Base-by-base conservation (phyloP, 2,113 vertebrate species). In the Hassar affinis region DNA sequence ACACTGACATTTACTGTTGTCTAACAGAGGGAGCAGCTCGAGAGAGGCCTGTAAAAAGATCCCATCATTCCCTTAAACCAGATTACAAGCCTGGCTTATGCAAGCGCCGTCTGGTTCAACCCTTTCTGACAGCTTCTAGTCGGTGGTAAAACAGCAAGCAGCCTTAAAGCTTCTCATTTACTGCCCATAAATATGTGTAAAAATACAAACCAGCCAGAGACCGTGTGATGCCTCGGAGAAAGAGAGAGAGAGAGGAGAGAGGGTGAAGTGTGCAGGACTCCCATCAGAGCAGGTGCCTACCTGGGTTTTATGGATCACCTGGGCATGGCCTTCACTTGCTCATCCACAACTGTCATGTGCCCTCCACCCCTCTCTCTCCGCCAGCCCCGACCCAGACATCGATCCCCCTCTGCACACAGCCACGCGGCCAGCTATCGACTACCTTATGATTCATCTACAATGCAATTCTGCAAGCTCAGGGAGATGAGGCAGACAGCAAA, bases 371-470 rank as follows among this genome's bases (percentile, higher is more conserved):
- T 83, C 64, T 78, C 83, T 75, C 80, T 79, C 90, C 64, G 7
- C 52, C 57, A 71, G 35, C 61, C 33, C n/a, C 35, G 51, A 78
- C 51, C 47, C 83, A 80, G 59, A 57, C 89, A 94, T 93, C 91
- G 92, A 94, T 94, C 90, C 88, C n/a, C 8, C 56, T 85, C 71
- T 84, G 89, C 91, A 93, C 89, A 66, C 89, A 91, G 86, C 90
- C 92, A 88, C 87, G 87, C 33, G 91, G 91, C 92, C 91, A 93
- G 91, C 87, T 92, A 93, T 92, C 90, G 91, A 94, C 89, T 91
- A 82, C 85, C 90, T 90, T 93, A 93, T 94, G 93, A 94, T 94
- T 91, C 90, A 93, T 93, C 92, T 91, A 92, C 90, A 90, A 93
- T 93, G 93, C 89, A 89, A 89, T 90, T 90, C 92, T 86, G 91